phyloP scores from a whole-genome alignment of 2,113 vertebrate species.

The Echinops telfairi region DNA sequence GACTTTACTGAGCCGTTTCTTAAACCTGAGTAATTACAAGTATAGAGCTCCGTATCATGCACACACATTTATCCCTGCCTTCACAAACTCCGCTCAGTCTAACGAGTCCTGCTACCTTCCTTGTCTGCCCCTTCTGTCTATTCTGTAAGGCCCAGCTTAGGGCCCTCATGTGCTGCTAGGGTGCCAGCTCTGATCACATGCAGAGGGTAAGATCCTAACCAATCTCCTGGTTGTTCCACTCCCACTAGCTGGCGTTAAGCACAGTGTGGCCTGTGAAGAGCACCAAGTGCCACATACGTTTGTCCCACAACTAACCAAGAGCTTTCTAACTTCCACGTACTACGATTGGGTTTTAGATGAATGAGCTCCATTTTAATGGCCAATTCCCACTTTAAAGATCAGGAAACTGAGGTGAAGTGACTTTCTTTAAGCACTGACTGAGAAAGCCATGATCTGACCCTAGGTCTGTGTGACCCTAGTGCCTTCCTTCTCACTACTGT shows the following conservation, averaged over 20 bases:
- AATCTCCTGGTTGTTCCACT: not conserved
- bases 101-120: not conserved
- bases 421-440: not conserved
- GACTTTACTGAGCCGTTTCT: slow-evolving; percentile 7
- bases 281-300: not conserved
- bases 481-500: no score
- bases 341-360: not conserved
- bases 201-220: not conserved
- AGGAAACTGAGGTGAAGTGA: slow-evolving; percentile 35
- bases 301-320: not conserved
- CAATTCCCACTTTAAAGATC: slow-evolving; percentile 28
- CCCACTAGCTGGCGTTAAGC: not conserved
- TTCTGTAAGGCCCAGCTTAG: not conserved
- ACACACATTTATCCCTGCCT: not conserved
- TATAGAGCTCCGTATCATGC: not conserved
- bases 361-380: slow-evolving; percentile 26
- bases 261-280: not conserved
- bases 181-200: not conserved
- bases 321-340: slow-evolving; percentile 3
- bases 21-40: not conserved
- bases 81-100: not conserved
- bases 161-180: not conserved
- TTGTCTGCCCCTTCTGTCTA: not conserved
- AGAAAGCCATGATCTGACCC: slow-evolving; percentile 25
- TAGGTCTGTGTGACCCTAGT: not conserved